Conservation (phyloP, 1,140 invertebrate species). For the Epicauta chinensis region DNA sequence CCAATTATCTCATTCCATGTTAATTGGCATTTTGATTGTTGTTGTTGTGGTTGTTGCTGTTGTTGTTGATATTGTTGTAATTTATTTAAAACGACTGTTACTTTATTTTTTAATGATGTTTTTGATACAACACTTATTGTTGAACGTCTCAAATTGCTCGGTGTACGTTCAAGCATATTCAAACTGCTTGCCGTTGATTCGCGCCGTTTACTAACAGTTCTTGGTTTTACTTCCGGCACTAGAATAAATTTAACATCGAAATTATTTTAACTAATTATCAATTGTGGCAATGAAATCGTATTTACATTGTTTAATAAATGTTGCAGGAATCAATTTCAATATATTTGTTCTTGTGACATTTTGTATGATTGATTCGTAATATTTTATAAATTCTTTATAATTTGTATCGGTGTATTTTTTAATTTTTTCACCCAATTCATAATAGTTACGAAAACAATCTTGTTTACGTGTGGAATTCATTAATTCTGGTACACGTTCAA, state of each 20-base stretch:
- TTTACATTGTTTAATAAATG: not conserved
- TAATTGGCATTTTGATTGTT: constrained; percentile 28
- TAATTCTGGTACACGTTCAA: constrained; percentile 67
- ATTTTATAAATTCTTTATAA: constrained; percentile 56
- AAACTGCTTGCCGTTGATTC: too few relatives aligned
- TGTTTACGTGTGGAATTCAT: constrained; percentile 66
- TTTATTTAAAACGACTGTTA: not conserved
- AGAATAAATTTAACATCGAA: too few relatives aligned
- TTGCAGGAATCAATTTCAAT: constrained; percentile 47
- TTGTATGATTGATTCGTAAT: constrained; percentile 50
- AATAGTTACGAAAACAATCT: constrained; percentile 69
- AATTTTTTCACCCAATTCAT: constrained; percentile 64
- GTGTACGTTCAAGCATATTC: too few relatives aligned
- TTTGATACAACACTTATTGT: constrained; percentile 10
- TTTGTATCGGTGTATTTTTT: constrained; percentile 68
- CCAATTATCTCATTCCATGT: constrained; percentile 62
- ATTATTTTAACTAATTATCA: too few relatives aligned
- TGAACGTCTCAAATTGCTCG: not conserved
- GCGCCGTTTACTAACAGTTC: too few relatives aligned
- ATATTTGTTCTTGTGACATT: constrained; percentile 61
- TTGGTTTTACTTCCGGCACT: too few relatives aligned
- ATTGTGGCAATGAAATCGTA: too few relatives aligned
- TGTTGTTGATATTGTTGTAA: not conserved
- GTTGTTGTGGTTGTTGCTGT: not conserved
- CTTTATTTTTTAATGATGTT: not conserved